Base-by-base conservation (phyloP, 1,140 invertebrate species). In the Lucilia cuprina region DNA sequence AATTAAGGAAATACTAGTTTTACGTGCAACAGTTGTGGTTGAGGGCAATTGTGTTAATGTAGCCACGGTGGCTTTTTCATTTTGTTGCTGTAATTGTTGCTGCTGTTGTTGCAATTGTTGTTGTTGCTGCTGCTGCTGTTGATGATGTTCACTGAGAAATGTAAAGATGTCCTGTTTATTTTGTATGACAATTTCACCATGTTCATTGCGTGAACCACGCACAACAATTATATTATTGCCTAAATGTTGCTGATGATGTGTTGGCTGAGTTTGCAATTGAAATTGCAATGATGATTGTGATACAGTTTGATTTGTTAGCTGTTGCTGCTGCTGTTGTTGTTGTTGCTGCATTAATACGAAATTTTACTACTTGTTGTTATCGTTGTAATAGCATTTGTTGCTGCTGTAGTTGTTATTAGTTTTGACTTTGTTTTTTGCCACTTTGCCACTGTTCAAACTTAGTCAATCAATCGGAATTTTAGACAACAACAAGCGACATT, bases 131-230 rank as follows among this genome's bases (percentile, higher is more conserved):
- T 84, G 84, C 74, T 86, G 88, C 60, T 88, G 87, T n/a, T 89
- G 88, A 30, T 89, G 88, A 82, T 89, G 88, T 35, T 90, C 89
- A 83, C 86, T 90, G 47, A 89, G 86, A 84, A 91, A 86, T 65
- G 86, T 91, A 10, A 91, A 87, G 80, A 91, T 88, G 19, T 91
- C 90, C 86, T 91, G 90, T 49, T 90, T 90, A 82, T 91, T 91
- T 83, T 91, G 90, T 77, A 91, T 89, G 55, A 91, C 89, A 80
- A 91, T 91, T 86, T 91, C 90, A 21, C 90, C 90, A 87, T 91
- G 91, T 84, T 91, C 90, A 74, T 90, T 91, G 77, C 90, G 88
- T n/a, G 90, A 87, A 74, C 90, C 90, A 47, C 90, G 90, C 87
- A 91, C 82, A 86, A 91, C 85, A 25, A 91, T 91, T 34, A 91